These are phyloP conservation scores for Cheilinus undulatus DNA, from an alignment of 2,113 vertebrate genomes.

Conservation along the genomic window DNA sequence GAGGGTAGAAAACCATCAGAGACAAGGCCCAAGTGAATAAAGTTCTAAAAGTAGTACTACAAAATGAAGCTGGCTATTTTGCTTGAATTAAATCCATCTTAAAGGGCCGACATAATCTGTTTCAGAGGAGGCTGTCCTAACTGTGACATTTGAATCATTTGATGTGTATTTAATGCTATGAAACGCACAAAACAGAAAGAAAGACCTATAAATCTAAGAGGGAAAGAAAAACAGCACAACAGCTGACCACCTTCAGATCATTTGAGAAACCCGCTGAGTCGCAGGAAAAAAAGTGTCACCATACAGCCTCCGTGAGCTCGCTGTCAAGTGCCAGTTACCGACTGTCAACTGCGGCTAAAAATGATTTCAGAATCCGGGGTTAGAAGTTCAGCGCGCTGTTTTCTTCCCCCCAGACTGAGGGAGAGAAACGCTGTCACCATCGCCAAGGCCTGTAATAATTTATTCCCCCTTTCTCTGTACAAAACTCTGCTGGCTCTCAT, in stretches of 20 bases:
- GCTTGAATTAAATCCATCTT: neutral
- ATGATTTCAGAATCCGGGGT: slow-evolving; percentile 78
- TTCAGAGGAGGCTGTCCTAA: neutral
- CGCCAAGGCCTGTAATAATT: slow-evolving; percentile 66
- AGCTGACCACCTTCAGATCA: slow-evolving; percentile 89
- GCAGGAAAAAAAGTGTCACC: slow-evolving; percentile 80
- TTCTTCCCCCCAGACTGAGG: slow-evolving; percentile 71
- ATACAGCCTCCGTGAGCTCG: slow-evolving; percentile 76
- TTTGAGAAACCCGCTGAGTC: slow-evolving; percentile 78
- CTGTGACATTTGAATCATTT: slow-evolving; percentile 17
- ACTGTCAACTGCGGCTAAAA: slow-evolving; percentile 84
- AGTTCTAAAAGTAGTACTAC: slow-evolving; percentile 11
- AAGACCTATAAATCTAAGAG: slow-evolving; percentile 75
- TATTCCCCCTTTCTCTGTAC: slow-evolving; percentile 63
- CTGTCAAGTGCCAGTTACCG: slow-evolving; percentile 83
- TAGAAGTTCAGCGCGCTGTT: slow-evolving; percentile 79
- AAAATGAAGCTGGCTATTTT: slow-evolving; percentile 3
- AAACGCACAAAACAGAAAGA: slow-evolving; percentile 2
- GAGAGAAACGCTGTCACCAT: slow-evolving; percentile 77
- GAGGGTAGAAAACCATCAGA: slow-evolving; percentile 22
- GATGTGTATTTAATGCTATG: slow-evolving; percentile 18
- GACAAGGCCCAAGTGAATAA: neutral
- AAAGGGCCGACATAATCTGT: slow-evolving; percentile 10
- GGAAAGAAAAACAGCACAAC: slow-evolving; percentile 88
- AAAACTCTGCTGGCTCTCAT: slow-evolving; percentile 55